Percentiles rank a stretch among this genome's conserved stretches.
Conservation (phyloP, 2,888 invertebrate species). For the Hanleya hanleyi region DNA sequence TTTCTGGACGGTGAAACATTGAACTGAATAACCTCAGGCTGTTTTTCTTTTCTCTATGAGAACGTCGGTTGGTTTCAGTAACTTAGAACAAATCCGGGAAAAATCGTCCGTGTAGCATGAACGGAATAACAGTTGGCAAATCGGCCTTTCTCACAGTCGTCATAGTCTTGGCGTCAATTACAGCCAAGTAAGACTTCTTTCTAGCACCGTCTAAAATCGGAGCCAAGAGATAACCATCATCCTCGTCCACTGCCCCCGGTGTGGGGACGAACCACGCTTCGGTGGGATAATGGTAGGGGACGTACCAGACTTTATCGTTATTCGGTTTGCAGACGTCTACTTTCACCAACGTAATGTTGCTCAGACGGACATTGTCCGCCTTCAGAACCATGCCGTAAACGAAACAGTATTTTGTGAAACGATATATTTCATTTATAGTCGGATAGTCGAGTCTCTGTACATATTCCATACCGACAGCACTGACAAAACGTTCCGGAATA, state of each 20-base stretch:
- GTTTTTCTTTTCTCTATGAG: too few relatives aligned
- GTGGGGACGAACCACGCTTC: constrained; percentile 65
- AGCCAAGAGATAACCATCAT: constrained; percentile 64
- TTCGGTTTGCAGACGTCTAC: constrained; percentile 56
- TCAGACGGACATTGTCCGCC: constrained; percentile 48
- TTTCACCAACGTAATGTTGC: constrained; percentile 61
- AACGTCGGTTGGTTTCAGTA: too few relatives aligned
- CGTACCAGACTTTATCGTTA: constrained; percentile 48
- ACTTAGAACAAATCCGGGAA: too few relatives aligned
- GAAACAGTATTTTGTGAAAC: constrained; percentile 57
- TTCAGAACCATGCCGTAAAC: constrained; percentile 65
- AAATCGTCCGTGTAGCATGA: constrained; percentile 66
- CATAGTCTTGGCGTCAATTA: constrained; percentile 61
- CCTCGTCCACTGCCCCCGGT: constrained; percentile 53
- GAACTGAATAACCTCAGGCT: too few relatives aligned
- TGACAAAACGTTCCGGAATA: constrained; percentile 28
- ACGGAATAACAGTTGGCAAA: constrained; percentile 63
- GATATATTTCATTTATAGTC: constrained; percentile 62
- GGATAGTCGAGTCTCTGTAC: constrained; percentile 60
- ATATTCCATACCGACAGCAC: constrained; percentile 37
- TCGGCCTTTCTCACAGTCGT: constrained; percentile 48
- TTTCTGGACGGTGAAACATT: too few relatives aligned
- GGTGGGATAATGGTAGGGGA: constrained; percentile 52
- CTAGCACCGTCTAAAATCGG: constrained; percentile 58
- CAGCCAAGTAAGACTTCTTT: constrained; percentile 52